A percentile compares a stretch with the other conserved stretches of the same genome.
Conservation (phyloP, 2,797 vertebrate species). For the Danio tinwini region DNA sequence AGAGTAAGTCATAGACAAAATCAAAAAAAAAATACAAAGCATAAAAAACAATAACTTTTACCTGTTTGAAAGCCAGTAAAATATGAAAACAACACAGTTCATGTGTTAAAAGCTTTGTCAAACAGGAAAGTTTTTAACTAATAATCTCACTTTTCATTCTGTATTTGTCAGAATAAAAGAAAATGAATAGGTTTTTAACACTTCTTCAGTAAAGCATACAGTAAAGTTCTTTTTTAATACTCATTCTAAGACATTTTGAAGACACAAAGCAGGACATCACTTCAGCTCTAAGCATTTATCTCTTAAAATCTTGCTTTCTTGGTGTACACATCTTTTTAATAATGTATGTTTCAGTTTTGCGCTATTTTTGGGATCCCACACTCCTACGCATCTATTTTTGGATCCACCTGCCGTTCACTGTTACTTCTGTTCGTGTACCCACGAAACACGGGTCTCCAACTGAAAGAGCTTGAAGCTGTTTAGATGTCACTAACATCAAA, state of each 20-base stretch:
- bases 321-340: background rate
- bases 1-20: too few relatives aligned
- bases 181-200: background rate
- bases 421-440: conserved; percentile 8
- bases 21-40: too few relatives aligned
- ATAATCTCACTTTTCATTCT: too few relatives aligned
- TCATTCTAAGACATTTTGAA: too few relatives aligned
- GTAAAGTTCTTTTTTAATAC: too few relatives aligned
- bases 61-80: too few relatives aligned
- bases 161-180: background rate
- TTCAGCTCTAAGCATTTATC: background rate
- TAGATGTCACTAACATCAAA: conserved; percentile 15
- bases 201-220: background rate
- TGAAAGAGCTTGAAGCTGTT: conserved; percentile 5
- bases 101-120: too few relatives aligned
- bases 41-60: too few relatives aligned
- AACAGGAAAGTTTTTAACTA: too few relatives aligned
- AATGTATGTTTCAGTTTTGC: background rate
- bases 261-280: background rate
- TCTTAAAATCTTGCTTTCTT: conserved; percentile 2
- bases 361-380: conserved; percentile 27
- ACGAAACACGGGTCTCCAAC: conserved; percentile 1
- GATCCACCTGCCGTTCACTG: conserved; percentile 1
- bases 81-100: too few relatives aligned
- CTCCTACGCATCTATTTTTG: conserved; percentile 24